Base-by-base conservation (phyloP, 2,888 invertebrate genomes). In the Pecten maximus region DNA sequence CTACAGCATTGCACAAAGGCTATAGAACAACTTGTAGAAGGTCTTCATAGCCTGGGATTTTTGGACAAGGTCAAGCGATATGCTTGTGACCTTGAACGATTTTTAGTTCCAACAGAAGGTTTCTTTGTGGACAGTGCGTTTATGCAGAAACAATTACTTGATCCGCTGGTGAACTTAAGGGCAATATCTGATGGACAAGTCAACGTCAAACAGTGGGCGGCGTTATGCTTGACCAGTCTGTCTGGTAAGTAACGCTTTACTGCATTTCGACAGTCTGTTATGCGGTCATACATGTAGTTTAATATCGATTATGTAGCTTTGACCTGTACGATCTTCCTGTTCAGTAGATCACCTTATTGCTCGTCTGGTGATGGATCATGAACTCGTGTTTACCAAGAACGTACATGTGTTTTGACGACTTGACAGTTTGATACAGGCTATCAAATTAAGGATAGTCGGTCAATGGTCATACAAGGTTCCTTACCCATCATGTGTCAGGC, bases 21-120 rank as follows among this genome's bases (percentile, higher is more conserved):
- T 10, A 10, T 89, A 23, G 40, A 40, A n/a, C 89, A 89, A 54
- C n/a, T 89, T 2, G 40, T 12, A 3, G 89, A 89, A 40, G 89
- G 89, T 39, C 23, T 89, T 2, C 39, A 89, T 23, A 60, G 35
- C 3, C 40, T 54, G 40, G 40, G 40, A 39, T 89, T 89, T 89
- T 40, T 89, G 3, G 54, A 54, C 40, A 60, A 40, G n/a, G 74
- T 60, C 54, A 89, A 40, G 10, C 1, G 39, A n/a, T 89, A 40
- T n/a, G 74, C 2, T 0, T 8, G n/a, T 40, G 60, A 89, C 4
- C 39, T 89, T 19, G n/a, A 89, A n/a, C 23, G 39, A 10, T 60
- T 40, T 40, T 40, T 89, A n/a, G 89, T 89, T 23, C 60, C 23
- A 40, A 40, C 23, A 2, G 60, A 50, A 40, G 60, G 23, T 16